Base-by-base conservation (phyloP, 2,113 vertebrate species). In the Platysternon megacephalum region DNA sequence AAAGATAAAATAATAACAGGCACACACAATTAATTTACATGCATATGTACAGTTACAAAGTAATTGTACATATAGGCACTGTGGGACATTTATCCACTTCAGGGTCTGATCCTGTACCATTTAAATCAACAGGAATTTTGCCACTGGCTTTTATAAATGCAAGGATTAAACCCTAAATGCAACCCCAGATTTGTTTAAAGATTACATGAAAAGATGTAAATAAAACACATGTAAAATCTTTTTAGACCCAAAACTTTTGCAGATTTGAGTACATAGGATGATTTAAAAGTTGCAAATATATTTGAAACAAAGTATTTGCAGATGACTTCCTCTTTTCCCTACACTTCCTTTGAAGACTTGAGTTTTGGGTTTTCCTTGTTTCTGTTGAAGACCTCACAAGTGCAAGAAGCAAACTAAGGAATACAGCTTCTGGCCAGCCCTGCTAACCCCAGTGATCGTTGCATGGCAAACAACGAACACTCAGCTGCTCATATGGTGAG, bases 381-480 rank as follows among this genome's bases (percentile, higher is more conserved):
- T 92, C 87, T 93, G 26, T 85, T 42, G 65, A 46, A 93, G 89
- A 83, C 46, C 52, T 89, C 56, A 14, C 22, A 83, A 88, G 72
- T 81, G 84, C 44, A 65, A 13, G 80, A 92, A 76, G 14, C 58
- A 82, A 91, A 81, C 16, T n/a, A 81, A 93, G 58, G 26, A 95
- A 94, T 83, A 48, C 61, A 81, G 72, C 74, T 95, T 82, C n/a
- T 88, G 76, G 11, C 91, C 76, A 93, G 58, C 68, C 29, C 51
- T 55, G 58, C 74, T 84, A 39, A 55, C 61, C 88, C 93, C 12
- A 39, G 74, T 88, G 58, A 48, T 83, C 79, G 53, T 76, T 95
- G 82, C 85, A 79, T 85, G 88, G 79, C 88, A 79, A 94, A 61
- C 35, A 84, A 49, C 91, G 53, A 93, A 79, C 74, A 83, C 48